These are phyloP conservation scores for Camponotus vicinus DNA, from an alignment of 1,140 invertebrate species.

Conservation along the genomic window DNA sequence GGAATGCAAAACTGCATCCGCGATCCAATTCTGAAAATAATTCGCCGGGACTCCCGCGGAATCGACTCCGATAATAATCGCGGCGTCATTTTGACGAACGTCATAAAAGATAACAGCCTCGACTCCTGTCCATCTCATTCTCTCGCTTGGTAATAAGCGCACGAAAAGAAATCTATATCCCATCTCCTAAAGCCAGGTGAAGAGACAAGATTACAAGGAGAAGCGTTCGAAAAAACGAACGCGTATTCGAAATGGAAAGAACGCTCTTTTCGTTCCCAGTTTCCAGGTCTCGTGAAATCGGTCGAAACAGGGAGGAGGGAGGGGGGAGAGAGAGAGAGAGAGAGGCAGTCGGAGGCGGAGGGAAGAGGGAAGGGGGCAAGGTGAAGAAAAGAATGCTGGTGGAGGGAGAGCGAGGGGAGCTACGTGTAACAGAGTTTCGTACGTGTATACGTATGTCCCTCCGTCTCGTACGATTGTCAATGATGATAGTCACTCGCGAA, in stretches of 20 bases:
- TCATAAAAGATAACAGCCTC: constrained; percentile 19
- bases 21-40: constrained; percentile 41
- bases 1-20: neutral
- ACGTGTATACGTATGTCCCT: neutral
- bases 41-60: neutral
- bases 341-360: constrained; percentile 1
- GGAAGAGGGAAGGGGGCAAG: neutral
- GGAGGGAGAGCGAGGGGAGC: neutral
- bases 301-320: constrained; percentile 36
- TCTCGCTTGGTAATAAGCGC: neutral
- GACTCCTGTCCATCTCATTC: neutral
- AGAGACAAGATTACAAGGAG: neutral
- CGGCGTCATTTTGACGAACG: neutral
- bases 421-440: neutral
- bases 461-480: neutral
- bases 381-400: neutral
- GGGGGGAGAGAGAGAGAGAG: neutral
- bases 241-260: neutral
- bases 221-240: neutral
- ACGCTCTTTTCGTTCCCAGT: neutral
- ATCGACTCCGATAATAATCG: constrained; percentile 6
- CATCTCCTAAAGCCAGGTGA: neutral
- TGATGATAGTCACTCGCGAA: constrained; percentile 59
- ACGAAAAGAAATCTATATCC: no score
- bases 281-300: neutral